These are phyloP conservation scores for Pedicia rivosa DNA, from an alignment of 2,888 invertebrate genomes.

Conservation along the genomic window DNA sequence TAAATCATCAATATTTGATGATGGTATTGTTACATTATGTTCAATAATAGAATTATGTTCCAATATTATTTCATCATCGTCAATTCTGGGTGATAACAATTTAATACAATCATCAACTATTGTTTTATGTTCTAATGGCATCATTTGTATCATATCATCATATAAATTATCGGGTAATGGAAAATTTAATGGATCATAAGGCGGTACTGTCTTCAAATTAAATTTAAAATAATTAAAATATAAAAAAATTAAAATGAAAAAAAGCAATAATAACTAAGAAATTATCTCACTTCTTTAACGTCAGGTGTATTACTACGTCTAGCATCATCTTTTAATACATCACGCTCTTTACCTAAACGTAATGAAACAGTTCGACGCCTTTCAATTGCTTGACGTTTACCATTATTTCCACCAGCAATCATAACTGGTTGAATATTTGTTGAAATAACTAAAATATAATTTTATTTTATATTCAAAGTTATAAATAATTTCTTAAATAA, in stretches of 20 bases:
- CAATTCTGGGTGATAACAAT: conserved; percentile 6
- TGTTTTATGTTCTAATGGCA: conserved; percentile 45
- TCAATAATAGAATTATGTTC: not conserved
- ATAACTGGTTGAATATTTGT: conserved; percentile 3
- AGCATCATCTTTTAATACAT: conserved; percentile 21
- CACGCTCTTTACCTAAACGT: conserved; percentile 18
- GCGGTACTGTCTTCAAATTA: conserved; percentile 41
- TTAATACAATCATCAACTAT: conserved; percentile 15
- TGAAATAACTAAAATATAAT: conserved; percentile 1
- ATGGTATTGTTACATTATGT: conserved; percentile 3
- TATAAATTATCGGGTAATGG: conserved; percentile 56
- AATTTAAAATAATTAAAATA: too few species aligned
- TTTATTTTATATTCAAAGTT: too few species aligned
- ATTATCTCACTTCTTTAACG: conserved; percentile 28
- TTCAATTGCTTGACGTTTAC: conserved; percentile 14
- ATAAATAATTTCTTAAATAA: too few species aligned
- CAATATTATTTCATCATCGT: too few species aligned
- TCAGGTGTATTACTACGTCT: conserved; percentile 36
- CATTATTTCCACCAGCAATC: conserved; percentile 1
- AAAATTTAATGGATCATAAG: conserved; percentile 59
- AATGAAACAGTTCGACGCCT: conserved; percentile 28
- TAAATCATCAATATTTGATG: not conserved
- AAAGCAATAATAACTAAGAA: not conserved
- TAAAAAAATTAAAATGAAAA: too few species aligned
- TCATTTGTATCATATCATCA: conserved; percentile 47